phyloP scores from a whole-genome alignment of 2,888 invertebrate genomes.

The Phlogophora meticulosa region DNA sequence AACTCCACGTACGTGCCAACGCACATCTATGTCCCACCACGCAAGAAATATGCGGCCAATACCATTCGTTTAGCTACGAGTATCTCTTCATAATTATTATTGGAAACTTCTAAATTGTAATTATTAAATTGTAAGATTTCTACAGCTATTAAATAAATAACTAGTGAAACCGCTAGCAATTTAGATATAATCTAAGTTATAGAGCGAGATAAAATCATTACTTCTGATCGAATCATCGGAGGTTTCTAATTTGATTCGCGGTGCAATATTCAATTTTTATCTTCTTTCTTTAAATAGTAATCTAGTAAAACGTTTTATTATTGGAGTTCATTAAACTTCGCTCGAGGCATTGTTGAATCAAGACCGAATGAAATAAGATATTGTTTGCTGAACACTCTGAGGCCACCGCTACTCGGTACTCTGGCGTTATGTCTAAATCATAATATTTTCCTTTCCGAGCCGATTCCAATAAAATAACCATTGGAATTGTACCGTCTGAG shows the following conservation, averaged over 20 bases:
- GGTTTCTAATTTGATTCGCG: slow-evolving; percentile 45
- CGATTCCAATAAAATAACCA: slow-evolving; percentile 51
- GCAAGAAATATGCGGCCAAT: slow-evolving; percentile 39
- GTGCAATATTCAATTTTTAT: slow-evolving; percentile 45
- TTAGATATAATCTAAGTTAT: slow-evolving; percentile 47
- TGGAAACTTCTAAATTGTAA: slow-evolving; percentile 34
- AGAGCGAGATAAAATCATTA: slow-evolving; percentile 47
- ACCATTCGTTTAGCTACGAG: slow-evolving; percentile 25
- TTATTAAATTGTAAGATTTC: slow-evolving; percentile 43
- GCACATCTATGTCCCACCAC: slow-evolving; percentile 34
- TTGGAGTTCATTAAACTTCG: slow-evolving; percentile 55
- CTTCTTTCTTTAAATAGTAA: slow-evolving; percentile 24
- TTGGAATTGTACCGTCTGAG: slow-evolving; percentile 45
- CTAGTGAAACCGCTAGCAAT: slow-evolving; percentile 42
- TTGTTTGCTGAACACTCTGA: slow-evolving; percentile 76
- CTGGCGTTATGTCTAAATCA: slow-evolving; percentile 56
- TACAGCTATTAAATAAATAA: slow-evolving; percentile 48
- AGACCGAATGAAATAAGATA: slow-evolving; percentile 74
- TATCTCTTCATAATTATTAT: slow-evolving; percentile 43
- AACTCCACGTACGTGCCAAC: slow-evolving; percentile 71
- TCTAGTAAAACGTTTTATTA: slow-evolving; percentile 44
- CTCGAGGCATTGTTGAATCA: slow-evolving; percentile 55
- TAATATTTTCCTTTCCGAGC: slow-evolving; percentile 61
- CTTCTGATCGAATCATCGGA: slow-evolving; percentile 29
- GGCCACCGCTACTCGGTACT: slow-evolving; percentile 35